A percentile compares a stretch with the other conserved stretches of the same genome.
phyloP scores from a whole-genome alignment of 2,797 vertebrate genomes.

The Emys orbicularis region DNA sequence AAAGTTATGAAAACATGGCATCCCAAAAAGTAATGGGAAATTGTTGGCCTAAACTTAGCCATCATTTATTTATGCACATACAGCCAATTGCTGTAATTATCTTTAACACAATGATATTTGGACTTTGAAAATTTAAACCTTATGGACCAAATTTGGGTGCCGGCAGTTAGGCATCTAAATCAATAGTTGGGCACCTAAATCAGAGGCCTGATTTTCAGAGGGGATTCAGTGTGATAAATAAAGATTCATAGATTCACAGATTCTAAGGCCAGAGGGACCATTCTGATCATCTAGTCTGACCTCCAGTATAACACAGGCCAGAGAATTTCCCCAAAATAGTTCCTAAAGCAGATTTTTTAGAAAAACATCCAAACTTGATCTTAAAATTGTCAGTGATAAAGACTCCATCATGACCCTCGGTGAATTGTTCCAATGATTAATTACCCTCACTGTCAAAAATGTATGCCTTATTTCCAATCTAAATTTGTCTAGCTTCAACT shows the following conservation, averaged over 20 bases:
- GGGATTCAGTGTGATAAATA: conserved; percentile 34
- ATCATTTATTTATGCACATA: background rate
- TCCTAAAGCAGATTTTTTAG: background rate
- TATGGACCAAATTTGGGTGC: background rate
- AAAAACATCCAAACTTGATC: background rate
- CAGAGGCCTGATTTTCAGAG: conserved; percentile 7
- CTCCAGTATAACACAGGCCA: background rate
- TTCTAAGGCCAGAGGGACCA: background rate
- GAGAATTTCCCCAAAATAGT: background rate
- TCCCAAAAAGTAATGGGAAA: background rate
- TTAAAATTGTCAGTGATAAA: background rate
- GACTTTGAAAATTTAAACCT: background rate
- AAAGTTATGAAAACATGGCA: background rate
- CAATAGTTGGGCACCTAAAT: conserved; percentile 3
- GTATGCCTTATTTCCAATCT: background rate
- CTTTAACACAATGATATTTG: background rate
- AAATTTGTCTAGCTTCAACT: background rate
- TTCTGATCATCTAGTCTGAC: background rate
- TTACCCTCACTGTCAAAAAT: background rate
- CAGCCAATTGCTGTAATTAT: background rate
- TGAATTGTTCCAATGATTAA: background rate
- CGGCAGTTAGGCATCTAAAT: background rate
- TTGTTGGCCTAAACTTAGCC: background rate
- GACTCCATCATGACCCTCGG: background rate
- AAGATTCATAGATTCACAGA: conserved; percentile 7